Base-by-base conservation (phyloP, 2,888 invertebrate species). In the Temnothorax unifasciatus region DNA sequence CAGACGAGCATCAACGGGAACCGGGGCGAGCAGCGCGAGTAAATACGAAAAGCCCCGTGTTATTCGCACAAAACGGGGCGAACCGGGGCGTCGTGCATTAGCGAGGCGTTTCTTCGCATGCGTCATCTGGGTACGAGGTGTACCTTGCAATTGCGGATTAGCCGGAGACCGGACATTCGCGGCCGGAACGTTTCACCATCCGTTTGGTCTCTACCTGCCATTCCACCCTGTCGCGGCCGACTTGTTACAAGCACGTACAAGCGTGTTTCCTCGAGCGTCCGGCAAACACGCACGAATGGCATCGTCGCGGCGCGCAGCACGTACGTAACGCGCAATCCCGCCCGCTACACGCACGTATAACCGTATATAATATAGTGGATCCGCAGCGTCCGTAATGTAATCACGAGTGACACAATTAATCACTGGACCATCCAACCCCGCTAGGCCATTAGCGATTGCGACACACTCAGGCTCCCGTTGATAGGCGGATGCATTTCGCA, bases 371-470 rank as follows among this genome's bases (percentile, higher is more conserved):
- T 92, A 89, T 91, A 89, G 87, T 85, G 89, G 88, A 89, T 88
- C 86, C 88, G 91, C 91, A 87, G 88, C 86, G 90, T 86, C 89
- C 90, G 90, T 92, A 92, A 93, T 92, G 93, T 93, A 94, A 94
- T 93, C 93, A 93, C 89, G 92, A 92, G 87, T 92, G 93, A 93
- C 93, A 93, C 93, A 92, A 94, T 94, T 94, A 93, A 93, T 94
- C 93, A 93, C 92, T 90, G 91, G 90, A 90, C 92, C 93, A 91
- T 92, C 91, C 90, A 86, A 88, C 87, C 91, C 91, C 86, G 88
- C 89, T 84, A 88, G 89, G 88, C 92, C 92, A 93, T 93, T 92
- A 93, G 91, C 91, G 91, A 92, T 92, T 90, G 90, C 86, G 88
- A 88, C 84, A 86, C 76, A 86, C 71, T 86, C 84, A 47, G 69